phyloP scores from a whole-genome alignment of 2,113 vertebrate genomes.

The Candoia aspera region DNA sequence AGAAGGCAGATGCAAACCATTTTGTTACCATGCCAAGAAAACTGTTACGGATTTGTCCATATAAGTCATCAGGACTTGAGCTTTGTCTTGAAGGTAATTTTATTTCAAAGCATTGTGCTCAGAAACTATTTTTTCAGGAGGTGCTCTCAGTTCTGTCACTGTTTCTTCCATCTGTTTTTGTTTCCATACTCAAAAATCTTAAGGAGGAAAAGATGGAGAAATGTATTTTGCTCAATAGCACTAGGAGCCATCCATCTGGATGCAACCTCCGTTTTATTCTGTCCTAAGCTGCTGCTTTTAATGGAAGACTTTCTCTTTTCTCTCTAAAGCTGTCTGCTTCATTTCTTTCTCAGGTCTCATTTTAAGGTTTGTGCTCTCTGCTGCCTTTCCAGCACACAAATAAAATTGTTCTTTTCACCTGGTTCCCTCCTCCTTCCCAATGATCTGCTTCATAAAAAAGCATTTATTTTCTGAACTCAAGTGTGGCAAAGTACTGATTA shows the following conservation, averaged over 20 bases:
- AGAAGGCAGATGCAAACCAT: neutral
- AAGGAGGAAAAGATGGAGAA: neutral
- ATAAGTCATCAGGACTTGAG: neutral
- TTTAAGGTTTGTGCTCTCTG: neutral
- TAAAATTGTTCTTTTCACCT: neutral
- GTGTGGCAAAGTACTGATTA: slow-evolving; percentile 6
- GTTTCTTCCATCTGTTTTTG: neutral
- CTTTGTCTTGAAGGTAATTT: neutral
- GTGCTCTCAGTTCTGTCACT: neutral
- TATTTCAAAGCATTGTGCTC: neutral
- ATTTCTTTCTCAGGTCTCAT: neutral
- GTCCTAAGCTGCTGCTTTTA: neutral
- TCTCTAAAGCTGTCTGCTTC: neutral
- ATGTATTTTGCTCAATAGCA: neutral
- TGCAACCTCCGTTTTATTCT: neutral
- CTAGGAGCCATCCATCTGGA: neutral
- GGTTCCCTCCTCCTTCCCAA: slow-evolving; percentile 1
- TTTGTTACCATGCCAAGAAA: neutral
- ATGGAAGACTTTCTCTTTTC: neutral
- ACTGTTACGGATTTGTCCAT: neutral
- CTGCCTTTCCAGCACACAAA: neutral
- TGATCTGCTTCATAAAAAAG: slow-evolving; percentile 31
- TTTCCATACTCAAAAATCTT: neutral
- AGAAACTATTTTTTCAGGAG: neutral
- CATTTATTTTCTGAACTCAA: slow-evolving; percentile 5